Evolutionary conservation across 2,797 vertebrate species (phyloP).

Genomic region (Bradypodion pumilum): DNA sequence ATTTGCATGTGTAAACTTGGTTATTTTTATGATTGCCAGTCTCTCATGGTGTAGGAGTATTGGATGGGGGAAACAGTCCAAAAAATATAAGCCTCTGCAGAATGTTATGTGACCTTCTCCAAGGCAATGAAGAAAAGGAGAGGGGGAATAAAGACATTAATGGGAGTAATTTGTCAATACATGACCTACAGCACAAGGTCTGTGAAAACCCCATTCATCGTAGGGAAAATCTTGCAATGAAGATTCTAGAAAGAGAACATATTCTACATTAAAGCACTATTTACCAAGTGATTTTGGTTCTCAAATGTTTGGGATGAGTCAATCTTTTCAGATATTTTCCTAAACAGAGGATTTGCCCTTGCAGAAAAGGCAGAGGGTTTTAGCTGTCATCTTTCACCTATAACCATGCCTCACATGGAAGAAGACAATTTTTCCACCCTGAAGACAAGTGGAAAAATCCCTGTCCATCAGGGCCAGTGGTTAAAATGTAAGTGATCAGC

Average conservation of each 20-base stretch:
- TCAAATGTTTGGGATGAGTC: neutral
- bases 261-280: neutral
- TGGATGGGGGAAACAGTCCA: neutral
- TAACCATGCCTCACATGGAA: neutral
- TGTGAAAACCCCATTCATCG: conserved; percentile 53
- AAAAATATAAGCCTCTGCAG: neutral
- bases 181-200: conserved; percentile 40
- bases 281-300: neutral
- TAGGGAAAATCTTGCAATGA: conserved; percentile 3
- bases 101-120: conserved; percentile 17
- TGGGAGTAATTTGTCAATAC: conserved; percentile 51
- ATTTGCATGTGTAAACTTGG: neutral
- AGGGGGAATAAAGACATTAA: conserved; percentile 47
- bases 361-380: neutral
- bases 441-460: neutral
- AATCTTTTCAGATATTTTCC: neutral
- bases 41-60: neutral
- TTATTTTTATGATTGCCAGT: conserved; percentile 18
- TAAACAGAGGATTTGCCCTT: neutral
- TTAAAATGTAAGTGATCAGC: neutral
- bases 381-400: neutral
- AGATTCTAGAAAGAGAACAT: neutral
- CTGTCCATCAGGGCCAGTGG: neutral
- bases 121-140: conserved; percentile 39
- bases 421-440: no score